phyloP scores from a whole-genome alignment of 2,113 vertebrate genomes.

The Anoura caudifer region DNA sequence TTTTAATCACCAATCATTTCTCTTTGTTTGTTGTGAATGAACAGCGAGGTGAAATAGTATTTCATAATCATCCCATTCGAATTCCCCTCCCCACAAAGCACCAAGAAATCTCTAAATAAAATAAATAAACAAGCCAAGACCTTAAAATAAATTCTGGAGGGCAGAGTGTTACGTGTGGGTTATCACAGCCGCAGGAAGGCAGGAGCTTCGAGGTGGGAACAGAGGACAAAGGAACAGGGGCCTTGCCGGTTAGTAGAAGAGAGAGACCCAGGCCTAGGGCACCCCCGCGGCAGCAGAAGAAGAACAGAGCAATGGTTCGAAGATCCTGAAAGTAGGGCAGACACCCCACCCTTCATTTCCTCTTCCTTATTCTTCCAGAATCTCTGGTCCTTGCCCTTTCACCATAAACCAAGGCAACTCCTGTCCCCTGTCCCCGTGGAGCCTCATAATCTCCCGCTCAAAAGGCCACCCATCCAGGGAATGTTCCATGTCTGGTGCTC shows the following conservation, averaged over 20 bases:
- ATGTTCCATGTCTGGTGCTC: background rate
- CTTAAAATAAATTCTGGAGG: slow-evolving; percentile 83
- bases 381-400: background rate
- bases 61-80: slow-evolving; percentile 86
- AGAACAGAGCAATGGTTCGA: background rate
- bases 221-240: slow-evolving; percentile 49
- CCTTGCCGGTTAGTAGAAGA: background rate
- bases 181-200: slow-evolving; percentile 69
- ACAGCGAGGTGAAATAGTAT: slow-evolving; percentile 85
- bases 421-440: background rate
- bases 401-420: background rate
- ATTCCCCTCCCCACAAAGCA: slow-evolving; percentile 80
- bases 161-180: slow-evolving; percentile 81
- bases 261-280: background rate
- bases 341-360: background rate
- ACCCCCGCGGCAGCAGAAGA: background rate
- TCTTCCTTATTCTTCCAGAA: background rate
- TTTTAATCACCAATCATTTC: slow-evolving; percentile 92
- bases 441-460: background rate
- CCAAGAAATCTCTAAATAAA: slow-evolving; percentile 82
- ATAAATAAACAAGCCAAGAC: slow-evolving; percentile 84
- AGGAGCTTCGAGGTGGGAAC: slow-evolving; percentile 45
- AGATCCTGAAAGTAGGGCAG: background rate
- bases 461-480: background rate
- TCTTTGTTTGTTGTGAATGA: slow-evolving; percentile 91